These are phyloP conservation scores for Amblyornis subalaris DNA, from an alignment of 2,113 vertebrate species.

Conservation along the genomic window DNA sequence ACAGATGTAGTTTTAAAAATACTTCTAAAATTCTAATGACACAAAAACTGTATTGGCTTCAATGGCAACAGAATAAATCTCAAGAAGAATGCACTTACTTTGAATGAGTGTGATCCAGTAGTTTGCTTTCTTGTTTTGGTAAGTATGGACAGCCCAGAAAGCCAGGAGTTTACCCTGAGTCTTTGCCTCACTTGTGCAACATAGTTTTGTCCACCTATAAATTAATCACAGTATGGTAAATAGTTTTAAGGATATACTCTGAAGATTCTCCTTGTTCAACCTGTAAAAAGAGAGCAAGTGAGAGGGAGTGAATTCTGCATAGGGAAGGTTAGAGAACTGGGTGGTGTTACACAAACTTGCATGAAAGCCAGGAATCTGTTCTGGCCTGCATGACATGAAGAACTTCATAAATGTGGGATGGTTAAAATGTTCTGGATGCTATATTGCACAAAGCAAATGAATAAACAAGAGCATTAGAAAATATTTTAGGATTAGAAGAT, in stretches of 20 bases:
- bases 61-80: not conserved
- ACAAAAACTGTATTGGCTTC: not conserved
- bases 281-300: not conserved
- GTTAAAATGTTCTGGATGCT: slow-evolving; percentile 66
- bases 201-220: not conserved
- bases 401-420: slow-evolving; percentile 58
- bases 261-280: not conserved
- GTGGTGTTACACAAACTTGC: slow-evolving; percentile 53
- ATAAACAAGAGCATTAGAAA: slow-evolving; percentile 65
- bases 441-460: slow-evolving; percentile 65
- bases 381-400: slow-evolving; percentile 57
- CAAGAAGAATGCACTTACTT: not conserved
- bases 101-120: not conserved
- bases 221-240: not conserved
- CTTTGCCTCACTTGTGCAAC: not conserved
- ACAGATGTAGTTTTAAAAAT: slow-evolving; percentile 27
- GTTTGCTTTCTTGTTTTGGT: not conserved
- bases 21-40: not conserved
- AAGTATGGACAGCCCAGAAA: not conserved
- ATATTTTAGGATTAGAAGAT: slow-evolving; percentile 70
- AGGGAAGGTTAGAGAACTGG: slow-evolving; percentile 27
- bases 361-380: slow-evolving; percentile 63
- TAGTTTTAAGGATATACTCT: not conserved
- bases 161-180: not conserved
- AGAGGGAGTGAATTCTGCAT: not conserved